Evolutionary conservation across 2,888 invertebrate species (phyloP).

Genomic region (Boloria selene): DNA sequence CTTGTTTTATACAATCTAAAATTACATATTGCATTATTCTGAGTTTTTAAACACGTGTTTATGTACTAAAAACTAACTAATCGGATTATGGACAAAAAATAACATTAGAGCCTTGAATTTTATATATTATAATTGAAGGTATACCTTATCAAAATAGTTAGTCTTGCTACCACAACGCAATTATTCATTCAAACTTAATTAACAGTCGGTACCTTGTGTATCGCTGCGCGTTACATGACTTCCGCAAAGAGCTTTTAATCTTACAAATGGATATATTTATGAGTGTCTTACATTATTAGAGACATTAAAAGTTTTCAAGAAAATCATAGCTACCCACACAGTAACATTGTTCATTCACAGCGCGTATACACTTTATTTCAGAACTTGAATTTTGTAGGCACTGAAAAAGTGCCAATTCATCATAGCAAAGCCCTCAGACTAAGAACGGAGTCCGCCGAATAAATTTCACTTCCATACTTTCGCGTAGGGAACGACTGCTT

Average conservation of each 20-base stretch:
- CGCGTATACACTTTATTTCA: constrained; percentile 58
- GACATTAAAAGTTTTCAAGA: constrained; percentile 79
- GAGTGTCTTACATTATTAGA: constrained; percentile 73
- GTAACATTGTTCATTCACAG: constrained; percentile 77
- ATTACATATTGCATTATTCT: neutral
- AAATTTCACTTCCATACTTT: constrained; percentile 83
- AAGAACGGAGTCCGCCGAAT: constrained; percentile 77
- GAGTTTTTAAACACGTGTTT: neutral
- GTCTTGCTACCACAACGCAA: constrained; percentile 29
- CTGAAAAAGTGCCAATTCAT: constrained; percentile 82
- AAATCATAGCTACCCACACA: constrained; percentile 60
- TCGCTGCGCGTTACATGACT: constrained; percentile 56
- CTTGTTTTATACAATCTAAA: neutral
- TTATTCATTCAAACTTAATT: constrained; percentile 53
- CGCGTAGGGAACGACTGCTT: constrained; percentile 81
- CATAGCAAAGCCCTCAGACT: constrained; percentile 79
- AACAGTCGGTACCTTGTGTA: constrained; percentile 49
- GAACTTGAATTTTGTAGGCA: constrained; percentile 78
- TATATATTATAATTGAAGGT: neutral
- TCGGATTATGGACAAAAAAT: no score
- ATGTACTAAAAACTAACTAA: neutral
- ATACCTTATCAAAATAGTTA: constrained; percentile 1
- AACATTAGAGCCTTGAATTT: no score
- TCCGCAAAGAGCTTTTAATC: constrained; percentile 69
- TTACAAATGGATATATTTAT: constrained; percentile 72